These are phyloP conservation scores for Phalangium opilio DNA, from an alignment of 2,888 invertebrate genomes.

Conservation along the genomic window DNA sequence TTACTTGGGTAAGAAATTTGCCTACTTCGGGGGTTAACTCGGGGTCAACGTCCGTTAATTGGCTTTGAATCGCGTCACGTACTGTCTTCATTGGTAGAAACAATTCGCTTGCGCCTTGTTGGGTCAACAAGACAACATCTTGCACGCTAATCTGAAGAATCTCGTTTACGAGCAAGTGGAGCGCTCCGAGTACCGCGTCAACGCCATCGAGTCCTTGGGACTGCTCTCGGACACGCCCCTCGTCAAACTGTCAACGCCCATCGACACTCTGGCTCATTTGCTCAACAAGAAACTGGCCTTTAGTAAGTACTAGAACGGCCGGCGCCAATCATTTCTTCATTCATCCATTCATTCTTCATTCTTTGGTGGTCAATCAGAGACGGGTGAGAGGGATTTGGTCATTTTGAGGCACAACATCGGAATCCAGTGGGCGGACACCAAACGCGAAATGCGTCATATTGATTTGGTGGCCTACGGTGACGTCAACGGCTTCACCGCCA, in stretches of 20 bases:
- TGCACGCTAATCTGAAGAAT: slow-evolving; percentile 80
- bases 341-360: background rate
- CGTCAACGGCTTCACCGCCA: slow-evolving; percentile 67
- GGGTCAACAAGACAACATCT: slow-evolving; percentile 66
- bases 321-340: too few relatives aligned
- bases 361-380: slow-evolving; percentile 41
- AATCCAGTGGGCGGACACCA: slow-evolving; percentile 69
- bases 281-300: slow-evolving; percentile 62
- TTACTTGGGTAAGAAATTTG: slow-evolving; percentile 90
- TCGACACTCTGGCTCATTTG: slow-evolving; percentile 85
- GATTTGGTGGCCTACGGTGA: slow-evolving; percentile 73
- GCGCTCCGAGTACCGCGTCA: slow-evolving; percentile 39
- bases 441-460: slow-evolving; percentile 52
- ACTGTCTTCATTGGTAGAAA: slow-evolving; percentile 47
- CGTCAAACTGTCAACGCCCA: slow-evolving; percentile 64
- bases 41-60: slow-evolving; percentile 1
- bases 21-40: too few relatives aligned
- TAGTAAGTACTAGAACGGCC: slow-evolving; percentile 42
- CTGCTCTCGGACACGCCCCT: slow-evolving; percentile 67
- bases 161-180: slow-evolving; percentile 67
- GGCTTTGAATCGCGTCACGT: background rate
- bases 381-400: slow-evolving; percentile 79
- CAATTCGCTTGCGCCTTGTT: slow-evolving; percentile 70
- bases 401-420: slow-evolving; percentile 84
- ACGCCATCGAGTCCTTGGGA: slow-evolving; percentile 70